phyloP scores from a whole-genome alignment of 2,113 vertebrate genomes.

The Chrysochloris asiatica region DNA sequence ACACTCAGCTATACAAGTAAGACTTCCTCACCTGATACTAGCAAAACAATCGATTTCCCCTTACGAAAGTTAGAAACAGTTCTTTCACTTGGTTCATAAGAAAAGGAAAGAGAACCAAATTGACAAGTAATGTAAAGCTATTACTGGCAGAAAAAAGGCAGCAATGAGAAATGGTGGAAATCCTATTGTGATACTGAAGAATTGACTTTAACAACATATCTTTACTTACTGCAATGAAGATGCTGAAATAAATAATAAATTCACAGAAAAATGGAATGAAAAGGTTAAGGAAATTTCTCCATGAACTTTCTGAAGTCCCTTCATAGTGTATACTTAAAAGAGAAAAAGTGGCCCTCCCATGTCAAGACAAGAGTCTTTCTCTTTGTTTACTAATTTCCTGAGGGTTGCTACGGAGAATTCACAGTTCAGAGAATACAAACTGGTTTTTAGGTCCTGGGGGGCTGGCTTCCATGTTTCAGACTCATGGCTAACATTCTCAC shows the following conservation, averaged over 20 bases:
- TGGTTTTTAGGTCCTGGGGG: neutral
- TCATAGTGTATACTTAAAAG: neutral
- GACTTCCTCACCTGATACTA: neutral
- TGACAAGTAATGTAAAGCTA: neutral
- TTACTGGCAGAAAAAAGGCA: neutral
- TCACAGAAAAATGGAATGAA: too few species aligned
- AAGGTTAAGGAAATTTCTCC: too few species aligned
- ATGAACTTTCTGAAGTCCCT: too few species aligned
- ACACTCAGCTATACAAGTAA: neutral
- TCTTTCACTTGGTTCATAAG: neutral
- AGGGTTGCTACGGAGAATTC: neutral
- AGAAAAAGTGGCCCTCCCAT: neutral
- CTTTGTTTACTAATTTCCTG: neutral
- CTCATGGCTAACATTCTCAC: neutral
- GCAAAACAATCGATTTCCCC: neutral
- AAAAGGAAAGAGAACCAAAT: too few species aligned
- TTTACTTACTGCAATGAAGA: neutral
- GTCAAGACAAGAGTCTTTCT: neutral
- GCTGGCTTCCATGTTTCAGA: neutral
- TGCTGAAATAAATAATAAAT: neutral
- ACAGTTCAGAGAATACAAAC: neutral
- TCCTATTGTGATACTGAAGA: neutral
- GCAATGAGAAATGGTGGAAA: neutral
- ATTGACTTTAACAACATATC: neutral
- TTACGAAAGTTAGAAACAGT: neutral